Evolutionary conservation across 1,140 invertebrate genomes (phyloP).

Genomic region (Zeugodacus cucurbitae): DNA sequence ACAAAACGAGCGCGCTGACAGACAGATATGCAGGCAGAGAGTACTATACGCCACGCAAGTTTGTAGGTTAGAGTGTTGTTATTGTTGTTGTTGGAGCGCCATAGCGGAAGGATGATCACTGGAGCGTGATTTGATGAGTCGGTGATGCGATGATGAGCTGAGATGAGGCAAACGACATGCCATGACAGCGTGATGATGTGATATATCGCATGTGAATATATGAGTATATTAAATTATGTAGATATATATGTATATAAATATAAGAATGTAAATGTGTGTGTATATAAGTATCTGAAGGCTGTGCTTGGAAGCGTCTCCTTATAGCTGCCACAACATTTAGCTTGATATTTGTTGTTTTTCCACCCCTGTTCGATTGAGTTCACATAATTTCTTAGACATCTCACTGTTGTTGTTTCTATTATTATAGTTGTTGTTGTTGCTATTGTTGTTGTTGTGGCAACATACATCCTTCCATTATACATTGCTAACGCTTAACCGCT

Average conservation of each 20-base stretch:
- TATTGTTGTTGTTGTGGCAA: neutral
- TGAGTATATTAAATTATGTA: neutral
- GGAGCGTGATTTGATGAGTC: conserved; percentile 16
- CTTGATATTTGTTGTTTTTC: neutral
- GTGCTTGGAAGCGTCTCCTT: neutral
- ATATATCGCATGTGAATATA: neutral
- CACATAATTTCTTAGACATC: neutral
- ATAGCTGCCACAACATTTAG: neutral
- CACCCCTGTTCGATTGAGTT: conserved; percentile 22
- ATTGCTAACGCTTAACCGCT: neutral
- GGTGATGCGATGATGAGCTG: neutral
- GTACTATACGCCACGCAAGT: neutral
- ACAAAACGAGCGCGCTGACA: neutral
- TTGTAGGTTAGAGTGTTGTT: neutral
- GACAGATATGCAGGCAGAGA: neutral
- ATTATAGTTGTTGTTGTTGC: neutral
- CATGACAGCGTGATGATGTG: neutral
- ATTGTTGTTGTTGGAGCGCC: neutral
- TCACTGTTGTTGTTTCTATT: neutral
- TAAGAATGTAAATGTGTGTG: no score
- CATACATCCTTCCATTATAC: neutral
- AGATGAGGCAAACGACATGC: neutral
- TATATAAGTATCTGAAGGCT: neutral
- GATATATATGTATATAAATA: neutral
- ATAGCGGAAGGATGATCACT: neutral